Evolutionary conservation across 2,888 invertebrate genomes (phyloP).

Genomic region (Serrognathus titanus): DNA sequence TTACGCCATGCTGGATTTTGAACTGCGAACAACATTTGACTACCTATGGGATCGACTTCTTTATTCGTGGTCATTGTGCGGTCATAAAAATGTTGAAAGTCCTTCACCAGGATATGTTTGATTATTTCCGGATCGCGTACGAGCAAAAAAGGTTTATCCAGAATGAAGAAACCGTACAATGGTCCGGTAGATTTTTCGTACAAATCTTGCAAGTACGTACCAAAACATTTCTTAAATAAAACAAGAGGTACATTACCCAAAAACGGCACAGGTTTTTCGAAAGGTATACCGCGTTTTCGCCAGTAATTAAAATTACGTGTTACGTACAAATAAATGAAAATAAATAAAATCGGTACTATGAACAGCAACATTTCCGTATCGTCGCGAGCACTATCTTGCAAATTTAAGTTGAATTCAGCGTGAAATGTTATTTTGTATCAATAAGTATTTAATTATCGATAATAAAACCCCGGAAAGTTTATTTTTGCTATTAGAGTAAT

Average conservation of each 20-base stretch:
- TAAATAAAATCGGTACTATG: too few species aligned
- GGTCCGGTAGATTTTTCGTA: slow-evolving; percentile 32
- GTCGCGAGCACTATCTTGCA: too few species aligned
- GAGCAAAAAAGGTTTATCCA: slow-evolving; percentile 50
- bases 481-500: too few species aligned
- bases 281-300: slow-evolving; percentile 44
- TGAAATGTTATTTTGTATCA: too few species aligned
- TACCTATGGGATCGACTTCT: slow-evolving; percentile 46
- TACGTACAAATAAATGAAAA: not conserved
- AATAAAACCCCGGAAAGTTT: too few species aligned
- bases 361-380: too few species aligned
- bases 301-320: slow-evolving; percentile 46
- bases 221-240: slow-evolving; percentile 35
- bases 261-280: slow-evolving; percentile 42
- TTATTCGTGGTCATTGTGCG: slow-evolving; percentile 46
- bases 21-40: slow-evolving; percentile 47
- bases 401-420: too few species aligned
- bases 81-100: slow-evolving; percentile 51
- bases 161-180: slow-evolving; percentile 51
- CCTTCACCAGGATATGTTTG: slow-evolving; percentile 49
- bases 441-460: too few species aligned
- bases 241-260: slow-evolving; percentile 48
- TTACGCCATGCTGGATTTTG: slow-evolving; percentile 54
- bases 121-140: slow-evolving; percentile 50
- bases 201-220: slow-evolving; percentile 34